A percentile compares a stretch with the other conserved stretches of the same genome.
Evolutionary conservation across 2,888 invertebrate species (phyloP).

Genomic region (Hyles lineata): DNA sequence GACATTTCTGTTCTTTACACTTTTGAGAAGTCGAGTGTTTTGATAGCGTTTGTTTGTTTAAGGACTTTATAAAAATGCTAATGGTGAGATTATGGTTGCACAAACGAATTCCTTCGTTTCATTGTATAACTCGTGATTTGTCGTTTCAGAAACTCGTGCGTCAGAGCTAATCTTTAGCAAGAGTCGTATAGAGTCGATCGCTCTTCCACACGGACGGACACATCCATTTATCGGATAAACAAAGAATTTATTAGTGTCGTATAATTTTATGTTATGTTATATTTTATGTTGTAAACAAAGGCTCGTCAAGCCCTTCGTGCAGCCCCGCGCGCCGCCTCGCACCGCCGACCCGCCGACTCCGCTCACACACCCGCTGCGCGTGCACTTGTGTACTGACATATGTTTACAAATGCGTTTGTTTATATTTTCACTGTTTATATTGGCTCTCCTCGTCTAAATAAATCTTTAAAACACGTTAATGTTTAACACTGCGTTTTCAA

Average conservation of each 20-base stretch:
- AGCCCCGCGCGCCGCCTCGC: conserved; percentile 42
- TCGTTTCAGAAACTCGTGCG: conserved; percentile 37
- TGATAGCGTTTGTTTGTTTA: conserved; percentile 39
- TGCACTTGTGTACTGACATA: conserved; percentile 77
- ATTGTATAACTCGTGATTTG: not conserved
- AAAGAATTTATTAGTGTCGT: conserved; percentile 83
- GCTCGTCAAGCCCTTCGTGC: conserved; percentile 59
- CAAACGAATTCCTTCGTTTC: conserved; percentile 26
- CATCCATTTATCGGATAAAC: conserved; percentile 80
- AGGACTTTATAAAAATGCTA: conserved; percentile 47
- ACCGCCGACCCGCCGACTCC: conserved; percentile 34
- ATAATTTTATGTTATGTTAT: conserved; percentile 84
- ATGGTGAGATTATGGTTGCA: conserved; percentile 57
- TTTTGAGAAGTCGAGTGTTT: conserved; percentile 75
- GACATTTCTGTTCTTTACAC: conserved; percentile 75
- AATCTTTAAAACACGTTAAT: conserved; percentile 57
- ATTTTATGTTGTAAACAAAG: conserved; percentile 84
- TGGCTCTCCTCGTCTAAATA: conserved; percentile 67
- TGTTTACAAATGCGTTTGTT: conserved; percentile 77
- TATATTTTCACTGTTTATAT: conserved; percentile 74
- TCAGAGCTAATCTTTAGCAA: conserved; percentile 44
- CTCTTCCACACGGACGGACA: conserved; percentile 64
- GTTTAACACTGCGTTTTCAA: conserved; percentile 57
- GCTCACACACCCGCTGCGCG: conserved; percentile 61
- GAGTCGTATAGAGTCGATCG: conserved; percentile 63